phyloP scores from a whole-genome alignment of 2,113 vertebrate genomes.

The Noturus placidus region DNA sequence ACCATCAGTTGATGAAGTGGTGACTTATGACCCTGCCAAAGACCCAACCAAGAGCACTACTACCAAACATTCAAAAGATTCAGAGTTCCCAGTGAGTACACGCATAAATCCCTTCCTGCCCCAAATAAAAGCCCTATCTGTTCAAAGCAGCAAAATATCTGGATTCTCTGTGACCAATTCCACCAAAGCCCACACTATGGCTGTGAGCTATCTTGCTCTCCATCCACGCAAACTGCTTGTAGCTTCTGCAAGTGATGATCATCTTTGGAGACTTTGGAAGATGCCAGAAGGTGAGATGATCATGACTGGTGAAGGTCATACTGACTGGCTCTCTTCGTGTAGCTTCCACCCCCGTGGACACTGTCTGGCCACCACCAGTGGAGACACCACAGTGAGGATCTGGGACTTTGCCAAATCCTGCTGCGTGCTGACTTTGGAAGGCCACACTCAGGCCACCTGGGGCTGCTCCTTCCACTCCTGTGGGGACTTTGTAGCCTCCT shows the following conservation, averaged over 20 bases:
- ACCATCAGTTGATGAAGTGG: conserved; percentile 34
- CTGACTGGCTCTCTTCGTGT: conserved; percentile 78
- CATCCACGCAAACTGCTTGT: conserved; percentile 69
- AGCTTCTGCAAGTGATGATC: conserved; percentile 72
- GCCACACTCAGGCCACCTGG: conserved; percentile 70
- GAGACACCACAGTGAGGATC: conserved; percentile 70
- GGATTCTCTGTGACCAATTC: conserved; percentile 64
- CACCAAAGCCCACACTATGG: conserved; percentile 71
- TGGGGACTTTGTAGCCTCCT: conserved; percentile 81
- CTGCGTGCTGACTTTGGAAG: conserved; percentile 72
- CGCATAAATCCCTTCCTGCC: conserved; percentile 54
- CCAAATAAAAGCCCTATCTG: conserved; percentile 52
- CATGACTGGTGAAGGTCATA: conserved; percentile 74
- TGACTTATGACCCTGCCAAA: conserved; percentile 24
- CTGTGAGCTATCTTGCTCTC: conserved; percentile 73
- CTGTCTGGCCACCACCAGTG: conserved; percentile 73
- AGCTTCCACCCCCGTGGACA: conserved; percentile 77
- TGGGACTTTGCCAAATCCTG: conserved; percentile 70
- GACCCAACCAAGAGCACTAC: conserved; percentile 49
- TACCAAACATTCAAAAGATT: conserved; percentile 63
- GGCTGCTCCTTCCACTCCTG: conserved; percentile 78
- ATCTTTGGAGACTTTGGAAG: conserved; percentile 75
- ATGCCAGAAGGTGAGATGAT: conserved; percentile 72
- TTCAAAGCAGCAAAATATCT: conserved; percentile 53
- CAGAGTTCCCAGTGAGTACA: conserved; percentile 68